Base-by-base conservation (phyloP, 2,113 vertebrate genomes). In the Psilopogon haemacephalus region DNA sequence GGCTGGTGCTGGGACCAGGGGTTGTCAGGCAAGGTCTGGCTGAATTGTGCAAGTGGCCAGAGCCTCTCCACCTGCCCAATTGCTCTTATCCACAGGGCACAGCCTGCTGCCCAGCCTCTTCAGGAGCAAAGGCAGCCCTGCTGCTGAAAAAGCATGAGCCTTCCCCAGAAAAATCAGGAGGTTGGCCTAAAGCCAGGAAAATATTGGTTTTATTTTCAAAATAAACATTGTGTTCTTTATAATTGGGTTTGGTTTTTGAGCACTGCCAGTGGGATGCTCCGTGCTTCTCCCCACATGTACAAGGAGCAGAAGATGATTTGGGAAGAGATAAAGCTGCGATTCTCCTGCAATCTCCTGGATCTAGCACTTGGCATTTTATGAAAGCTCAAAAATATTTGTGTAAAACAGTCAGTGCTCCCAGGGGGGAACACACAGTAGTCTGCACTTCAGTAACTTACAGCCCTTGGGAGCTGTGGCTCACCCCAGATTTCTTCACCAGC, bases 311-410 rank as follows among this genome's bases (percentile, higher is more conserved):
- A 94, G 28, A 82, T 48, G n/a, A 84, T 84, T 84, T 94, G 89
- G 82, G 95, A 88, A 68, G 69, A 88, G 78, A 71, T 50, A 81
- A 95, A 95, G 62, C 72, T 6, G 18, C 37, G 91, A 88, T 93
- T 90, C 64, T 93, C 82, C 82, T 93, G 65, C 24, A 77, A 35
- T 74, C 85, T 86, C 72, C 72, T 93, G 85, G 69, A 74, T 91
- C 56, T 62, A 64, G 72, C 62, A 89, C 52, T 48, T 91, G 79
- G 89, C 64, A 56, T 92, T 94, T 96, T 80, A 91, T 89, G 58
- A 90, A 91, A 89, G 72, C 58, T 84, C 21, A 38, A 79, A 74
- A 30, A 59, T 84, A 80, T 35, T 93, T 94, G 46, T 88, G 20
- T 71, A 67, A 76, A 94, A 63, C 79, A 83, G 72, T 73, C 82